Base-by-base conservation (phyloP, 1,140 invertebrate genomes). In the Scaptodrosophila lebanonensis region DNA sequence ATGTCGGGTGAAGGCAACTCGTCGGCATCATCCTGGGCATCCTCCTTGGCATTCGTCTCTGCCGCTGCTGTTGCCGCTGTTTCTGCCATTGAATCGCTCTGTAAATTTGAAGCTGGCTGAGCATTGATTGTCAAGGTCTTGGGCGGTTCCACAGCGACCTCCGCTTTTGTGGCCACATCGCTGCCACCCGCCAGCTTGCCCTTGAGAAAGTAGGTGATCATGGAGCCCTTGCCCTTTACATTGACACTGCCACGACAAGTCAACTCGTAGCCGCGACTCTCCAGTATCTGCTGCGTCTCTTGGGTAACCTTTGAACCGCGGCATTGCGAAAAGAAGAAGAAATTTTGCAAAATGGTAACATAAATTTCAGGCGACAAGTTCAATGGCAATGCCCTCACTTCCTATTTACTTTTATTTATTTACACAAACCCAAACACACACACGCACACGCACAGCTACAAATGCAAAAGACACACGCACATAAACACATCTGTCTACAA, bases 221-320 rank as follows among this genome's bases (percentile, higher is more conserved):
- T 97, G 33, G 95, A 93, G 0, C 96, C 96, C 88, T 97, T 98
- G 13, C 96, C 96, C 87, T 98, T 98, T 1, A 98, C 95, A 64
- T 95, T 92, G 12, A 97, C 93, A 2, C 90, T 91, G 0, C 95
- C 96, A 8, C 96, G 89, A 84, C 94, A 95, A 1, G 90, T 91
- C 5, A 96, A 88, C 25, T 91, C 90, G 85, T 93, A 96, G 30
- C 94, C 94, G 52, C 92, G 92, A 1, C 89, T 77, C 49, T 91
- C 87, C 7, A 97, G 87, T 64, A 96, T 93, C 72, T 95, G 91
- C 66, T 92, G 93, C 16, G 95, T 91, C 88, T 97, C 95, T 82
- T 96, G 91, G 1, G 95, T 96, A 20, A 97, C 94, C 93, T n/a
- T n/a, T 96, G 50, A 15, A 35, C 11, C 30, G 12, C 25, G 44